phyloP scores from a whole-genome alignment of 2,888 invertebrate species.

The Tetheella fluctuosa region DNA sequence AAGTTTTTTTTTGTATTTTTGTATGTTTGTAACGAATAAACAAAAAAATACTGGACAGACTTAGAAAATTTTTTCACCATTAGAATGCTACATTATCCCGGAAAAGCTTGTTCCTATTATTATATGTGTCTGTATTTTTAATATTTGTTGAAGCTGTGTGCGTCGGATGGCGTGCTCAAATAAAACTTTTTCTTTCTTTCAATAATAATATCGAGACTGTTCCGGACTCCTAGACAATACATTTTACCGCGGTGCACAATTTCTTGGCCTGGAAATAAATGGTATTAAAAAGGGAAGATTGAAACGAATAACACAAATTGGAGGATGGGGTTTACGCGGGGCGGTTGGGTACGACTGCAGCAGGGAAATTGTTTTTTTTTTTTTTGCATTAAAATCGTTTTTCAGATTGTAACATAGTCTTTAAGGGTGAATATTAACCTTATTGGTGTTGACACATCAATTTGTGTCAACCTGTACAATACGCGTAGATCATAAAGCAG shows the following conservation, averaged over 20 bases:
- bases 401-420: neutral
- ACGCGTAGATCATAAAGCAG: conserved; percentile 10
- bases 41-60: too few species aligned
- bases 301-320: neutral
- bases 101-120: too few species aligned
- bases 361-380: neutral
- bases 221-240: neutral
- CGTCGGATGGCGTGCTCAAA: too few species aligned
- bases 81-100: too few species aligned
- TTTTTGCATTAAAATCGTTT: neutral
- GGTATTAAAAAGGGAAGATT: neutral
- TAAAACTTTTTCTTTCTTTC: too few species aligned
- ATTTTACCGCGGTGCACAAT: neutral
- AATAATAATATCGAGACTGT: neutral
- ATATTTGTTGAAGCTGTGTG: too few species aligned
- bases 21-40: too few species aligned
- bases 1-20: too few species aligned
- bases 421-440: neutral
- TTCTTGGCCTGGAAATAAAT: neutral
- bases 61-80: too few species aligned
- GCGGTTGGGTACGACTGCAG: neutral
- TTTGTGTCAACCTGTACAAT: conserved; percentile 2
- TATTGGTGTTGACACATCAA: neutral
- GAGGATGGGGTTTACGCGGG: neutral
- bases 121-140: too few species aligned